These are phyloP conservation scores for Porphyrio hochstetteri DNA, from an alignment of 2,113 vertebrate species.

Conservation along the genomic window DNA sequence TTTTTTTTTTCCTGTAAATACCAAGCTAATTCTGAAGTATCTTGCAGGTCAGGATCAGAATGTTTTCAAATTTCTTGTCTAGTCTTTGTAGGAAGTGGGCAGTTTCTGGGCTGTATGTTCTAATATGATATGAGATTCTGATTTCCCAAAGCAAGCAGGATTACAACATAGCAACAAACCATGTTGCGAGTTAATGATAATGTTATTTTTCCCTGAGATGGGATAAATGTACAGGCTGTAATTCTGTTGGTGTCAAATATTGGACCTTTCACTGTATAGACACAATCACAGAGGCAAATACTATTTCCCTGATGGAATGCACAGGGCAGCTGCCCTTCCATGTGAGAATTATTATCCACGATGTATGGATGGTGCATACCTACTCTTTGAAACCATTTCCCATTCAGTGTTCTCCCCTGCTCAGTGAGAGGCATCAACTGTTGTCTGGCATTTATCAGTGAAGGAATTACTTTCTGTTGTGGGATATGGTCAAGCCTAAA, in stretches of 20 bases:
- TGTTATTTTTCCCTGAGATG: neutral
- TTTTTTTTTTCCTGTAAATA: neutral
- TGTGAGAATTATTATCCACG: neutral
- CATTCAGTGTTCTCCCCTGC: neutral
- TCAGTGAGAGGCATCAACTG: neutral
- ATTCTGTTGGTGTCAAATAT: neutral
- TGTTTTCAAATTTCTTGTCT: neutral
- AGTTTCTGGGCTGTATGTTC: neutral
- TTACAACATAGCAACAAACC: neutral
- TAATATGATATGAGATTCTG: neutral
- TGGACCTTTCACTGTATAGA: neutral
- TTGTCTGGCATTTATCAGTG: constrained; percentile 21
- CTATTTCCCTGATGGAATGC: neutral
- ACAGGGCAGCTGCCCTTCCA: neutral
- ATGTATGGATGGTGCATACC: neutral
- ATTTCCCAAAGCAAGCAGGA: neutral
- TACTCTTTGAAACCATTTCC: neutral
- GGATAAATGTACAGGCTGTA: neutral
- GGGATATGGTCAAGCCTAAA: constrained; percentile 36
- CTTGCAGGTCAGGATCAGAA: neutral
- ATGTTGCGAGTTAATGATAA: neutral
- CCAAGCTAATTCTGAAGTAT: neutral
- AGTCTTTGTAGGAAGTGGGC: neutral
- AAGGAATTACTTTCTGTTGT: constrained; percentile 28
- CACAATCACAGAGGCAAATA: neutral